phyloP scores from a whole-genome alignment of 1,140 invertebrate species.

The Drosophila bocqueti region DNA sequence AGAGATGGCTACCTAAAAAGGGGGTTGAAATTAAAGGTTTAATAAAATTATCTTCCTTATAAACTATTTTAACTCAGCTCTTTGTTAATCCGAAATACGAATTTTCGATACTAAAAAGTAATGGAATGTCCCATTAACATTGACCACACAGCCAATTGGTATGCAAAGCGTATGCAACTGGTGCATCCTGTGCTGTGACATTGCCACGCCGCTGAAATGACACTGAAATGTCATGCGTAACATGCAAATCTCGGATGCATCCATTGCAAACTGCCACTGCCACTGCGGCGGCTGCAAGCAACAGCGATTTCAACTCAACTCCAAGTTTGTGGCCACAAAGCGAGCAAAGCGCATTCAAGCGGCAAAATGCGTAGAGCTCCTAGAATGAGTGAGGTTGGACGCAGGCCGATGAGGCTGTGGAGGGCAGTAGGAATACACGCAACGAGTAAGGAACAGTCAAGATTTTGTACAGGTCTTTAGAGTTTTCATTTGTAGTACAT shows the following conservation, averaged over 20 bases:
- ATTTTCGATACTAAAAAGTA: conserved; percentile 8
- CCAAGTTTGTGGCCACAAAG: conserved; percentile 34
- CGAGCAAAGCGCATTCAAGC: conserved; percentile 66
- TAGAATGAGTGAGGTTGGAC: conserved; percentile 26
- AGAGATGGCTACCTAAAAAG: background rate
- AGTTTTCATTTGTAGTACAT: background rate
- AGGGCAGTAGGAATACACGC: conserved; percentile 27
- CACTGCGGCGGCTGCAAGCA: background rate
- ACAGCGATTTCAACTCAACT: conserved; percentile 19
- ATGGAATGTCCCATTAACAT: conserved; percentile 34
- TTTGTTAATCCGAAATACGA: background rate
- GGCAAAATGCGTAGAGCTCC: conserved; percentile 66
- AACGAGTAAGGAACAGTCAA: background rate
- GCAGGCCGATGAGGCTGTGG: background rate
- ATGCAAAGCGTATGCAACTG: conserved; percentile 74
- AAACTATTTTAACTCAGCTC: background rate
- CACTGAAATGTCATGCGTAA: conserved; percentile 81
- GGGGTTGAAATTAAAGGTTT: background rate
- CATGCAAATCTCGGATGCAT: conserved; percentile 64
- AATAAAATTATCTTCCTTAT: background rate
- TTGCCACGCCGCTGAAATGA: conserved; percentile 55
- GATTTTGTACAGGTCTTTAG: background rate
- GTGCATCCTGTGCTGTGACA: conserved; percentile 79
- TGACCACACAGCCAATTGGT: conserved; percentile 50
- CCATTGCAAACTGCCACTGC: conserved; percentile 19